phyloP scores from a whole-genome alignment of 2,113 vertebrate genomes.

The Chionomys nivalis region DNA sequence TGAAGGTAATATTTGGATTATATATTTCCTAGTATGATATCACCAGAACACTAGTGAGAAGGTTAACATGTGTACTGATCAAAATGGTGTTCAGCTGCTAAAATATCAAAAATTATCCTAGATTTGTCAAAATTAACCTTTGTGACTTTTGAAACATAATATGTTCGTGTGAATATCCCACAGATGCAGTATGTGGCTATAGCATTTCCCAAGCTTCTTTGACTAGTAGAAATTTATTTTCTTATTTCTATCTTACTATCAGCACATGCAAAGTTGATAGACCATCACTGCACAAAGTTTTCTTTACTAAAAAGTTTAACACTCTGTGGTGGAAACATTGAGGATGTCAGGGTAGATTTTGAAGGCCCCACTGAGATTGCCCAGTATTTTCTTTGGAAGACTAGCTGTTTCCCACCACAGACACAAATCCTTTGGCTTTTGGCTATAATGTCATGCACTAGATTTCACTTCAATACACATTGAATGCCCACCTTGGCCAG shows the following conservation, averaged over 20 bases:
- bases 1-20: not conserved
- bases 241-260: not conserved
- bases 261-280: not conserved
- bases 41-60: not conserved
- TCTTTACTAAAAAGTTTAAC: not conserved
- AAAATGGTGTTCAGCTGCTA: not conserved
- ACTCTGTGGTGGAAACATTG: not conserved
- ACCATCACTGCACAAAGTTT: not conserved
- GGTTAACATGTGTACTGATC: not conserved
- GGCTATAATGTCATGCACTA: not conserved
- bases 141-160: not conserved
- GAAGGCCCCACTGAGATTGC: not conserved
- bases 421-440: not conserved
- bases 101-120: not conserved
- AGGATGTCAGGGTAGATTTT: not conserved
- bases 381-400: not conserved
- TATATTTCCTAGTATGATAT: not conserved
- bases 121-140: not conserved
- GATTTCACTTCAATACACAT: not conserved
- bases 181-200: not conserved
- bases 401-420: not conserved
- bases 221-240: not conserved
- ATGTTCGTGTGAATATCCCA: too few species aligned
- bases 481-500: fast-evolving
- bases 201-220: not conserved